Base-by-base conservation (phyloP, 1,140 invertebrate species). In the Cylas formicarius region DNA sequence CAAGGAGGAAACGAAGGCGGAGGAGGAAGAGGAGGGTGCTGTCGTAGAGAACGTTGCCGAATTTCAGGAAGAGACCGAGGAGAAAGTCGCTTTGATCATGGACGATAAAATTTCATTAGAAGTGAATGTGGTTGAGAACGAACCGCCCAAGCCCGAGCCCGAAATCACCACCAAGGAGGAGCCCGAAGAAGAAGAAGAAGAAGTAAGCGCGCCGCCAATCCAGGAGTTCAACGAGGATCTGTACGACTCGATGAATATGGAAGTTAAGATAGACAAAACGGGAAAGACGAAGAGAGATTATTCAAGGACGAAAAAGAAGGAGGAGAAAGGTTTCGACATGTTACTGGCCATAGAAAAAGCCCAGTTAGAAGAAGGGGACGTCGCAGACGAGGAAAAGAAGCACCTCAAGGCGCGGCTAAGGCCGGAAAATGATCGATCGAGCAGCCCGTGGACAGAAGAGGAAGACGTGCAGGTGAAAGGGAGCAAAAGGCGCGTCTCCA, bases 221-320 rank as follows among this genome's bases (percentile, higher is more conserved):
- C 29, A 13, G 17, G 62, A 65, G 8, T 62, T 54, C 45, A 50
- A 38, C 7, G 56, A 58, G 24, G 60, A 57, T 26, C 42, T 60
- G 17, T 64, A 56, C 42, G 77, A 78, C 52, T 76, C 79, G 27
- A 72, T 75, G 0, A 73, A 73, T 2, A 72, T 75, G 60, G 72
- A 74, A 61, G 73, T 74, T 9, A 69, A 69, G 55, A 57, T 68
- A n/a, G 67, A 70, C 38, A 69, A 70, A 50, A 53, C 52, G 7
- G 65, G 62, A 23, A 70, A 67, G 56, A 60, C 61, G 37, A 68
- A 67, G 47, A 54, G 65, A 13, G 65, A 66, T 56, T 69, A 69
- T 50, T 66, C 54, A 13, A 45, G 57, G 10, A 67, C 53, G 58
- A 74, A 61, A 62, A 72, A 59, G 61, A 72, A 58, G 47, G 62